Evolutionary conservation across 2,888 invertebrate genomes (phyloP).

Genomic region (Aphidius colemani): DNA sequence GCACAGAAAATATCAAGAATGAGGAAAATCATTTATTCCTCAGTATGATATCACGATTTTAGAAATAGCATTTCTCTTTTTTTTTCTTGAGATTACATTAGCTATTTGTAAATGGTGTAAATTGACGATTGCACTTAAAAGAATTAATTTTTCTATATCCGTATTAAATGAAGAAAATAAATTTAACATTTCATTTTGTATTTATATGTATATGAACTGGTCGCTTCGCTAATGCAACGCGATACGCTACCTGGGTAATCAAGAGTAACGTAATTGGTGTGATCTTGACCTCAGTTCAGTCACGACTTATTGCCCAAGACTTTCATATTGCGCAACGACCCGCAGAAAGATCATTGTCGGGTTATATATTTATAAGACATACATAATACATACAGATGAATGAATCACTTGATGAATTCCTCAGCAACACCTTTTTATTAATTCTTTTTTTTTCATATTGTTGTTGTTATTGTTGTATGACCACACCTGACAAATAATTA

Average conservation of each 20-base stretch:
- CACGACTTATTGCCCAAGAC: slow-evolving; percentile 20
- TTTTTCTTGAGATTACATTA: not conserved
- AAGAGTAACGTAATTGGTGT: slow-evolving; percentile 35
- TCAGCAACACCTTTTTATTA: no score
- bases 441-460: no score
- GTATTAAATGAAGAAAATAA: no score
- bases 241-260: slow-evolving; percentile 30
- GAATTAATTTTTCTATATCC: no score
- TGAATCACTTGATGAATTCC: not conserved
- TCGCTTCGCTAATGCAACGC: slow-evolving; percentile 17
- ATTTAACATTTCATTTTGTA: not conserved
- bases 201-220: slow-evolving; percentile 1
- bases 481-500: slow-evolving; percentile 20
- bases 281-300: slow-evolving; percentile 27
- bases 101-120: no score
- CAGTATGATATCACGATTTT: no score
- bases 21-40: no score
- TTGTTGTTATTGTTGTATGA: not conserved
- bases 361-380: not conserved
- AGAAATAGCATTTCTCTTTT: not conserved
- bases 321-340: slow-evolving; percentile 17
- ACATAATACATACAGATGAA: slow-evolving; percentile 13
- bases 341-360: slow-evolving; percentile 2
- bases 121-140: no score
- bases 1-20: no score